Evolutionary conservation across 2,113 vertebrate species (phyloP), one percentile per base, ranked within the genome.

Genomic region (Cyprinodon tularosa): DNA sequence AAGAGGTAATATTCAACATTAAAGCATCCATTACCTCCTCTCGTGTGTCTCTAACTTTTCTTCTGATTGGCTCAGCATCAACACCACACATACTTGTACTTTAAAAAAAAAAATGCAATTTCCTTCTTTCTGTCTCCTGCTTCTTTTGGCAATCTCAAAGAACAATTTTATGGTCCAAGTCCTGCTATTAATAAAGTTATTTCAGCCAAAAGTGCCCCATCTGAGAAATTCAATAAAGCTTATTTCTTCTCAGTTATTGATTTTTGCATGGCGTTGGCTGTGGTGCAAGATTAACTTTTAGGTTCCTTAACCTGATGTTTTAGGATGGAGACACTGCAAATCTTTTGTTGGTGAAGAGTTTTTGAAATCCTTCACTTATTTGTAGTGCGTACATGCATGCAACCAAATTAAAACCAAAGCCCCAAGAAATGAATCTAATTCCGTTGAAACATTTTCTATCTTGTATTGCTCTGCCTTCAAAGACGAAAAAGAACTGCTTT

Each of bases 131-230:
- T 79, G 77, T 72, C 84, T 88, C 63, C 77, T 90, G 84, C 77
- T 89, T 89, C 84, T 80, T 84, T 90, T 92, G 90, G 86, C 89
- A 75, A 60, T 72, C 74, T 78, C 66, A 84, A 44, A 76, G 40
- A 68, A 77, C 71, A 64, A 72, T 50, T 68, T 84, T 68, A 77
- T 17, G 48, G 61, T 88, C 84, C 75, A 87, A 84, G 73, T 78
- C 71, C 82, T 81, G 79, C 76, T 78, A 68, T 85, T 83, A 91
- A 87, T 82, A 84, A 84, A 73, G 76, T 88, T 82, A 84, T 89
- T 86, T 91, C 48, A 91, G 76, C 77, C 79, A 74, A 87, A 89
- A 78, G 64, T 68, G 48, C 39, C 38, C 76, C 37, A n/a, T 48
- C 53, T 84, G 68, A 74, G 82, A 83, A 69, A 74, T 44, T 75